Conservation (phyloP, 1,140 invertebrate genomes). For the Drosophila suzukii region DNA sequence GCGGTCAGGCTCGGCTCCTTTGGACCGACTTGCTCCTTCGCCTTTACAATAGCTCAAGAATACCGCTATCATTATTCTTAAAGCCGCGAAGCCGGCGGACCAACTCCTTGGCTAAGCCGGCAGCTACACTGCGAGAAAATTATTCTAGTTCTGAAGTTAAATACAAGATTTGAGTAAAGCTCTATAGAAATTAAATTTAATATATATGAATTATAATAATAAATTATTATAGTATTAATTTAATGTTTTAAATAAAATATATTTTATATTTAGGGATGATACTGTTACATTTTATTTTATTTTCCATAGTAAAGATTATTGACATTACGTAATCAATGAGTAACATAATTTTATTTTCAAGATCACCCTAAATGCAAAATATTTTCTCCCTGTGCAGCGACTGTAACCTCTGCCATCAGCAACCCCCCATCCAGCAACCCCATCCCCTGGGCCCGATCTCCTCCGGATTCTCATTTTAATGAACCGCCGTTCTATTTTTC, state of each 20-base stretch:
- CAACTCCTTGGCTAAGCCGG: slow-evolving; percentile 54
- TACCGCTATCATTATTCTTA: slow-evolving; percentile 84
- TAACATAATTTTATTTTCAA: too few species aligned
- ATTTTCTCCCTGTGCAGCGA: not conserved
- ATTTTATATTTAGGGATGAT: too few species aligned
- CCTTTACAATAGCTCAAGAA: slow-evolving; percentile 84
- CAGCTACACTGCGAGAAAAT: slow-evolving; percentile 11
- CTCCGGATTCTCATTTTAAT: slow-evolving; percentile 81
- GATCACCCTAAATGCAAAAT: too few species aligned
- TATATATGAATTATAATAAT: too few species aligned
- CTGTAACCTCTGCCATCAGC: slow-evolving; percentile 41
- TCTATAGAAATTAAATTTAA: too few species aligned
- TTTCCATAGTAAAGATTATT: too few species aligned
- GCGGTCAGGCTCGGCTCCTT: slow-evolving; percentile 34
- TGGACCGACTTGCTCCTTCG: slow-evolving; percentile 39
- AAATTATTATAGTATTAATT: too few species aligned
- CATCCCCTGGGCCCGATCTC: slow-evolving; percentile 31
- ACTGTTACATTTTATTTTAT: too few species aligned
- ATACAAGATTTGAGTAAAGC: too few species aligned
- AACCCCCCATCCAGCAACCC: slow-evolving; percentile 23
- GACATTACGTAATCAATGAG: too few species aligned
- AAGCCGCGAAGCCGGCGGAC: slow-evolving; percentile 55
- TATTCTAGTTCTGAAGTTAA: not conserved
- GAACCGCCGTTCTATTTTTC: slow-evolving; percentile 84
- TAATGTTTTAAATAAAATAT: too few species aligned